A percentile compares a stretch with the other conserved stretches of the same genome.
phyloP scores from a whole-genome alignment of 2,113 vertebrate species.

The Ariopsis seemanni region DNA sequence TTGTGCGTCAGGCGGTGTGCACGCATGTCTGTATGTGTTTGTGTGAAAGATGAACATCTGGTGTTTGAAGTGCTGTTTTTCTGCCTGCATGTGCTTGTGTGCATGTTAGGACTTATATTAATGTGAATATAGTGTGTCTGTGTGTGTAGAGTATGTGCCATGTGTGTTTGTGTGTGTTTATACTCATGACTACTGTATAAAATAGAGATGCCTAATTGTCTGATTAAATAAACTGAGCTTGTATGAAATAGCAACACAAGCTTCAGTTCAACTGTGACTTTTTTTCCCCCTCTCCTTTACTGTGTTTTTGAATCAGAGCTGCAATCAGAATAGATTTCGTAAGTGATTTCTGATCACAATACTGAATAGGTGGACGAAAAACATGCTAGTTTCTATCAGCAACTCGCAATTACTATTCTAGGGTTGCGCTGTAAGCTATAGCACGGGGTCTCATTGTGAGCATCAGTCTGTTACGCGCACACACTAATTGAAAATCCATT shows the following conservation, averaged over 20 bases:
- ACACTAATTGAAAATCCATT: background rate
- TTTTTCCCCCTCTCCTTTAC: slow-evolving; percentile 21
- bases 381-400: background rate
- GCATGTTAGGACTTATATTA: slow-evolving; percentile 40
- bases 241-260: slow-evolving; percentile 31
- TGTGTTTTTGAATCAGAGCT: slow-evolving; percentile 35
- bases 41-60: slow-evolving; percentile 39
- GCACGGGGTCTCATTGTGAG: background rate
- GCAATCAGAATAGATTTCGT: slow-evolving; percentile 19
- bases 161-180: slow-evolving; percentile 27
- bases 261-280: background rate
- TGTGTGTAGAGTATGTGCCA: background rate
- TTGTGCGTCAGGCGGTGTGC: slow-evolving; percentile 38
- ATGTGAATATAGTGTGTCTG: slow-evolving; percentile 42
- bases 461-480: background rate
- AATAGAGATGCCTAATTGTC: slow-evolving; percentile 39
- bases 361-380: background rate
- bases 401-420: background rate
- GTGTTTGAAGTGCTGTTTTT: slow-evolving; percentile 32
- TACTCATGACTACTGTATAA: slow-evolving; percentile 46
- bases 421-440: background rate
- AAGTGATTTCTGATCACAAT: background rate
- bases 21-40: slow-evolving; percentile 29
- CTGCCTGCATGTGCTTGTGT: slow-evolving; percentile 39
- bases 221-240: slow-evolving; percentile 49